A percentile compares a stretch with the other conserved stretches of the same genome.
These are phyloP conservation scores for Rhinoderma darwinii DNA, from an alignment of 2,113 vertebrate genomes.

Conservation along the genomic window DNA sequence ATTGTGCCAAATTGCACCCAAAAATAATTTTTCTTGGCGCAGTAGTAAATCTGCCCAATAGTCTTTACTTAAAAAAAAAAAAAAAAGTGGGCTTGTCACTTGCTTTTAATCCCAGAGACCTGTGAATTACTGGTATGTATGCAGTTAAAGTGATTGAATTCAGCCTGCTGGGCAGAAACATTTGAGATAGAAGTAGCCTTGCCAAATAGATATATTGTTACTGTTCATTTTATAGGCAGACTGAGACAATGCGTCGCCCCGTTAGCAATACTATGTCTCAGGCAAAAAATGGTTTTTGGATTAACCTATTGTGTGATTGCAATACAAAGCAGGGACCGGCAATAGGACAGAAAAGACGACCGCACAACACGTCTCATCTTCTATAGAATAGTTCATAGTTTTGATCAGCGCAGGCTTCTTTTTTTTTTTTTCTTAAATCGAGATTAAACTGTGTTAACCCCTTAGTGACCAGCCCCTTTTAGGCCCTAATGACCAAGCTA, in stretches of 20 bases:
- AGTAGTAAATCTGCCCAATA: no score
- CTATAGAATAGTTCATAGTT: not conserved
- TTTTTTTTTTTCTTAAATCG: no score
- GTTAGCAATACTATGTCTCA: not conserved
- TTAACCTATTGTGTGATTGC: not conserved
- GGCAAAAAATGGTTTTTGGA: not conserved
- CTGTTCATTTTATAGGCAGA: not conserved
- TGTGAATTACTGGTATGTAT: not conserved
- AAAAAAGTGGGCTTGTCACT: not conserved
- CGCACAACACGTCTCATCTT: not conserved
- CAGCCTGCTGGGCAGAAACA: not conserved
- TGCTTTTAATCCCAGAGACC: not conserved
- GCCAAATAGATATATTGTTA: constrained; percentile 8
- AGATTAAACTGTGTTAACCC: no score
- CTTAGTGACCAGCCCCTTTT: no score
- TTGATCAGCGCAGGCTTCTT: no score
- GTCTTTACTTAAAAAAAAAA: no score
- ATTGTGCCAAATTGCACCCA: no score
- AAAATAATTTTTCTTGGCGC: no score
- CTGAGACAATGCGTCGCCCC: constrained; percentile 19
- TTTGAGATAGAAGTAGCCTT: not conserved
- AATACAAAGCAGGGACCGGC: not conserved
- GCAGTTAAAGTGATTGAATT: not conserved
- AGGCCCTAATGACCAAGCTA: no score
- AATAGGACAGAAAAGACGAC: not conserved